Conservation (phyloP, 1,140 invertebrate genomes). For the Nasonia vitripennis region DNA sequence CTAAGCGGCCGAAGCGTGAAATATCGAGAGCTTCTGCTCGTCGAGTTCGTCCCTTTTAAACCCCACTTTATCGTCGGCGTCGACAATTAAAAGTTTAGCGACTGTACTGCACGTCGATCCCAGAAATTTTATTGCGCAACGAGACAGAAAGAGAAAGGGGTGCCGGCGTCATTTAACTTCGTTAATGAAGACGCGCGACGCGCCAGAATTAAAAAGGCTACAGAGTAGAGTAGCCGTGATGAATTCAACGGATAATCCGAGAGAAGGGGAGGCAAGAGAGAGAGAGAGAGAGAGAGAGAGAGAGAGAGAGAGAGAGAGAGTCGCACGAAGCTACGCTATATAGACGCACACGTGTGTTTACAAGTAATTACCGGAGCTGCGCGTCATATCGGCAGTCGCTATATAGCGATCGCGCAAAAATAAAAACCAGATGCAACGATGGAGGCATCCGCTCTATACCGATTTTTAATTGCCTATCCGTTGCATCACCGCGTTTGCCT, state of each 20-base stretch:
- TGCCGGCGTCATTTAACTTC: slow-evolving; percentile 1
- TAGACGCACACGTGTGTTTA: neutral
- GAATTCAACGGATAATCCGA: neutral
- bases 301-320: neutral
- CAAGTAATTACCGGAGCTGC: neutral
- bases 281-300: neutral
- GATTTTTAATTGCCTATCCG: slow-evolving; percentile 33
- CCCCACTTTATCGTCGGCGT: too few relatives aligned
- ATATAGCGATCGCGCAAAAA: slow-evolving; percentile 8
- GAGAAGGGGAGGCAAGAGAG: neutral
- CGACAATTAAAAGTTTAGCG: neutral
- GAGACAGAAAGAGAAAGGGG: too few relatives aligned
- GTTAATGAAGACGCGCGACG: neutral
- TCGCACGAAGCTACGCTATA: neutral
- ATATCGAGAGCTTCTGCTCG: too few relatives aligned
- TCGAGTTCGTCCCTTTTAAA: too few relatives aligned
- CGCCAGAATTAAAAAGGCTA: neutral
- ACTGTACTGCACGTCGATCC: neutral
- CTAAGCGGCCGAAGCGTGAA: too few relatives aligned
- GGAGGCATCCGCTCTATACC: neutral
- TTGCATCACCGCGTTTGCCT: neutral
- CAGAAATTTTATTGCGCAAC: neutral
- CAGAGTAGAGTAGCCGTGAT: neutral
- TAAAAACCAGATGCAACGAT: slow-evolving; percentile 7
- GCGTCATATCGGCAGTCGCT: neutral